Conservation (phyloP, 1,140 invertebrate genomes). For the Chymomyza costata region DNA sequence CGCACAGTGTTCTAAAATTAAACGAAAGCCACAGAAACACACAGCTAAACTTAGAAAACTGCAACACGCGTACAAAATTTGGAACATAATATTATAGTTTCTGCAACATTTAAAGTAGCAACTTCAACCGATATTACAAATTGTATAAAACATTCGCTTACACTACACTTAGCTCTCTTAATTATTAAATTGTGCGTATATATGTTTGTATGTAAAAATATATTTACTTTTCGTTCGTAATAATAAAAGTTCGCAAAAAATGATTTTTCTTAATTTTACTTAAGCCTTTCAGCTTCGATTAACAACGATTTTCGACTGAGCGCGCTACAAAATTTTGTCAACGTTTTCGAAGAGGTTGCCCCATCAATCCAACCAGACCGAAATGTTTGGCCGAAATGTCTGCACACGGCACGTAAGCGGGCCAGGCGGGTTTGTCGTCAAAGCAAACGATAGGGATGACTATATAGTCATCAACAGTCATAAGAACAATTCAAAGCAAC, state of each 20-base stretch:
- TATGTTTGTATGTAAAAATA: slow-evolving; percentile 1
- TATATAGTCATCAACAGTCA: slow-evolving; percentile 33
- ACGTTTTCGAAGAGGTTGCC: slow-evolving; percentile 28
- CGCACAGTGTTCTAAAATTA: slow-evolving; percentile 53
- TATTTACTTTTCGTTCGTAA: slow-evolving; percentile 70
- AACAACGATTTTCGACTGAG: slow-evolving; percentile 73
- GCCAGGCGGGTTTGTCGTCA: slow-evolving; percentile 39
- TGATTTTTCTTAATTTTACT: slow-evolving; percentile 35
- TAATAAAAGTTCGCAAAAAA: slow-evolving; percentile 53
- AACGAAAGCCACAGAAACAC: too few species aligned
- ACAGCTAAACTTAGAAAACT: too few species aligned
- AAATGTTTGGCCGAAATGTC: slow-evolving; percentile 39
- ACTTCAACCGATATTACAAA: slow-evolving; percentile 49
- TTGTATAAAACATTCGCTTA: too few species aligned
- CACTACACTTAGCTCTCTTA: too few species aligned
- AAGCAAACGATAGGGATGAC: slow-evolving; percentile 49
- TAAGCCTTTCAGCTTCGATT: slow-evolving; percentile 59
- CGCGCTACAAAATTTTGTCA: slow-evolving; percentile 52
- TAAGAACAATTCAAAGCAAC: slow-evolving; percentile 31
- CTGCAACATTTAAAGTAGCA: slow-evolving; percentile 16
- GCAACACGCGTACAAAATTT: slow-evolving; percentile 34
- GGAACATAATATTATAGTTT: too few species aligned
- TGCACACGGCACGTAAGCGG: slow-evolving; percentile 61
- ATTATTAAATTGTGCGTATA: slow-evolving; percentile 2
- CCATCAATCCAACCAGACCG: too few species aligned